These are phyloP conservation scores for Helicolenus hilgendorfi DNA, from an alignment of 2,797 vertebrate genomes.

Conservation along the genomic window DNA sequence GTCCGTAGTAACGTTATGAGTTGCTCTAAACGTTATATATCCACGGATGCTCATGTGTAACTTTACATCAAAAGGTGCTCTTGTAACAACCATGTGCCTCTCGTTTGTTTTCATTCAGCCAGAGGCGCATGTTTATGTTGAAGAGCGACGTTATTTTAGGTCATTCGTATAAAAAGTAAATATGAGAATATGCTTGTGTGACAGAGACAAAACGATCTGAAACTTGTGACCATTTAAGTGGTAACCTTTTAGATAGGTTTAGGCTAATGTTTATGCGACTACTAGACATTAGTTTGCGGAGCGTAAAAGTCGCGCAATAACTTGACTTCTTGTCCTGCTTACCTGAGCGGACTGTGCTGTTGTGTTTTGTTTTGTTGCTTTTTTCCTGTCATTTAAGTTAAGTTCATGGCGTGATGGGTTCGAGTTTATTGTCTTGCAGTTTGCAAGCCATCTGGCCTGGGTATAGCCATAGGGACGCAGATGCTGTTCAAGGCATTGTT, in stretches of 20 bases:
- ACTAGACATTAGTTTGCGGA: background rate
- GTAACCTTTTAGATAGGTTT: background rate
- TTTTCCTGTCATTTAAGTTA: conserved; percentile 63
- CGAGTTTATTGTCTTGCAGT: conserved; percentile 85
- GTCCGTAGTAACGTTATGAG: background rate
- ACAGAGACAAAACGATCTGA: background rate
- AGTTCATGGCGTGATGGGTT: conserved; percentile 77
- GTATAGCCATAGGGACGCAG: conserved; percentile 84
- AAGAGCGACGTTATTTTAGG: background rate
- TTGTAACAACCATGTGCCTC: conserved; percentile 70
- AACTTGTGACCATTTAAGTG: background rate
- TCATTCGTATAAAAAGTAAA: background rate
- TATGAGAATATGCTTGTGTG: accelerated
- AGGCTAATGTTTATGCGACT: background rate
- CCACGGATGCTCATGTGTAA: background rate
- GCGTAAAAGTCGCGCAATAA: background rate
- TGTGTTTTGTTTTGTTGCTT: background rate
- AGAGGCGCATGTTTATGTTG: conserved; percentile 30
- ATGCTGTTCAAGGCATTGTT: conserved; percentile 87
- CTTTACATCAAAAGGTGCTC: background rate
- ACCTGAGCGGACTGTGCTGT: accelerated
- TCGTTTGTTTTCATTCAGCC: conserved; percentile 80
- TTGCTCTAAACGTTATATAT: background rate
- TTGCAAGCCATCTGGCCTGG: conserved; percentile 79
- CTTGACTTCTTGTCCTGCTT: background rate